phyloP scores from a whole-genome alignment of 92 coral and sea anemone species.

The Phenganax stokvisi region DNA sequence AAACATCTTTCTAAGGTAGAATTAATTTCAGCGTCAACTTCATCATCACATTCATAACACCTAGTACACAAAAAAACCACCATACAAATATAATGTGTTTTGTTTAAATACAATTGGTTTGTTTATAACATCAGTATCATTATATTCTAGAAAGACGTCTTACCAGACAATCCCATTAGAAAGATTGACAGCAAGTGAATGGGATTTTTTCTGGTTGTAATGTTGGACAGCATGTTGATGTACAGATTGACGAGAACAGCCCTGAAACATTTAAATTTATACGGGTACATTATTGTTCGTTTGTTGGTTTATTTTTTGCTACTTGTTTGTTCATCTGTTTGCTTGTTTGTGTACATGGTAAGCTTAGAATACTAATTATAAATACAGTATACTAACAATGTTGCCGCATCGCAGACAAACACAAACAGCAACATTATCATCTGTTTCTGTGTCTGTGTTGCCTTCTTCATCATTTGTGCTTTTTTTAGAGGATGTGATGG shows the following conservation, averaged over 20 bases:
- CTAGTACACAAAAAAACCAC: slow-evolving; percentile 31
- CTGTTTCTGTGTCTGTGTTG: not conserved
- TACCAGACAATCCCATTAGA: slow-evolving; percentile 81
- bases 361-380: not conserved
- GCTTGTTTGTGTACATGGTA: not conserved
- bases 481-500: not conserved
- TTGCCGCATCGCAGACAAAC: slow-evolving; percentile 72
- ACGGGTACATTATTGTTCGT: not conserved
- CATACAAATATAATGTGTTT: too few species aligned
- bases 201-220: slow-evolving; percentile 45
- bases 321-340: too few species aligned
- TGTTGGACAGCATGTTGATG: slow-evolving; percentile 77
- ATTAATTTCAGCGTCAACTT: slow-evolving; percentile 55
- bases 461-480: not conserved
- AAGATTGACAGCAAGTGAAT: slow-evolving; percentile 66
- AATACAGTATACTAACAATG: slow-evolving; percentile 48
- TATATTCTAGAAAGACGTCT: not conserved
- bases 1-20: slow-evolving; percentile 59
- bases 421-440: slow-evolving; percentile 55
- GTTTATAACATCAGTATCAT: not conserved
- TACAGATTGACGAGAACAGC: slow-evolving; percentile 74
- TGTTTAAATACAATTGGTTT: not conserved
- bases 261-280: slow-evolving; percentile 44
- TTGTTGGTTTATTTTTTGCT: too few species aligned
- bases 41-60: slow-evolving; percentile 90